Conservation (phyloP, 2,888 invertebrate genomes). For the Rotaria socialis region DNA sequence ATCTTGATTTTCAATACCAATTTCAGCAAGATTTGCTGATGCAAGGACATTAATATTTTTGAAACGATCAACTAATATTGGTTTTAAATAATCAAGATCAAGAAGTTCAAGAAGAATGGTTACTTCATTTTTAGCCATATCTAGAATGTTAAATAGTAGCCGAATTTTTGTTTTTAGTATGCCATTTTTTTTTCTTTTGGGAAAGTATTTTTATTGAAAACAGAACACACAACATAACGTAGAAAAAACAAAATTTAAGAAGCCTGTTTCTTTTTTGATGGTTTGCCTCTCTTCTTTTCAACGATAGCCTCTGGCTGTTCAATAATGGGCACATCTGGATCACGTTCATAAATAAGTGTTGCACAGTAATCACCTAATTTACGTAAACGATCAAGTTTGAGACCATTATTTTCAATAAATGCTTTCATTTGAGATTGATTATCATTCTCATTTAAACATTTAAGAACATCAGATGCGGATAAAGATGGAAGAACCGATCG, state of each 20-base stretch:
- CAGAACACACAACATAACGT: not conserved
- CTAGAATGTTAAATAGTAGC: not conserved
- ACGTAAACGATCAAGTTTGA: conserved; percentile 12
- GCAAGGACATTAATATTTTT: not conserved
- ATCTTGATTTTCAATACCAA: not conserved
- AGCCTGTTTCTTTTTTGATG: not conserved
- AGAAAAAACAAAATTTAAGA: not conserved
- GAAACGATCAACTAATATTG: not conserved
- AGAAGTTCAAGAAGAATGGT: not conserved
- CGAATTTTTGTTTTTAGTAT: too few relatives aligned
- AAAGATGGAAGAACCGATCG: not conserved
- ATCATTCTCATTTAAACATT: not conserved
- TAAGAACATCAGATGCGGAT: not conserved
- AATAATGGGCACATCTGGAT: not conserved
- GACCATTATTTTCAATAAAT: not conserved
- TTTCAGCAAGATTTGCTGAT: not conserved
- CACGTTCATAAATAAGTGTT: conserved; percentile 23
- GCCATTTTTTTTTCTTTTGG: not conserved
- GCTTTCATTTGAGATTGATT: not conserved
- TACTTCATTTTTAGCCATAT: conserved; percentile 22
- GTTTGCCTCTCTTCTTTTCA: not conserved
- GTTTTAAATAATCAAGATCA: conserved; percentile 35
- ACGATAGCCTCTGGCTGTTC: not conserved
- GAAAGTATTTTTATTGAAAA: not conserved
- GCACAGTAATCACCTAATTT: not conserved